Conservation (phyloP, 1,140 invertebrate species). For the Acromyrmex echinatior region DNA sequence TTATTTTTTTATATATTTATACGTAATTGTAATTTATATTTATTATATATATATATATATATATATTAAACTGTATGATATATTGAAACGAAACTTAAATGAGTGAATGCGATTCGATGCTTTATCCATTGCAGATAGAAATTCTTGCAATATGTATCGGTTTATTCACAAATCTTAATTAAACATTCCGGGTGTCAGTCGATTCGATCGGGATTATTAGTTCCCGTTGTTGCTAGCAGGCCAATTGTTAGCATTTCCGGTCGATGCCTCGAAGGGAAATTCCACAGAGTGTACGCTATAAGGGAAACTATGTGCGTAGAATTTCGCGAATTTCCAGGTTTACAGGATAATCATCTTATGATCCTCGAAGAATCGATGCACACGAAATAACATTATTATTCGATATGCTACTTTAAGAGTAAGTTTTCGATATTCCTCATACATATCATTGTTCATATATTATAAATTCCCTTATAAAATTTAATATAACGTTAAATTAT, state of each 20-base stretch:
- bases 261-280: slow-evolving; percentile 63
- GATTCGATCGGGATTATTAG: slow-evolving; percentile 59
- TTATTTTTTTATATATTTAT: background rate
- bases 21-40: background rate
- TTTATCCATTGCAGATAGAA: background rate
- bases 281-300: slow-evolving; percentile 51
- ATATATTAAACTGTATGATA: background rate
- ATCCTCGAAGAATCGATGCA: slow-evolving; percentile 53
- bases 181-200: slow-evolving; percentile 59
- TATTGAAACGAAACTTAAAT: background rate
- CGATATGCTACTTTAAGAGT: background rate
- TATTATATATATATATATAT: background rate
- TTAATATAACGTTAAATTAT: background rate
- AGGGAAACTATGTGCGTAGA: slow-evolving; percentile 64
- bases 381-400: slow-evolving; percentile 50
- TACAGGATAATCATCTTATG: slow-evolving; percentile 59
- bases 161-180: slow-evolving; percentile 61
- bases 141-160: slow-evolving; percentile 33
- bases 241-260: slow-evolving; percentile 62
- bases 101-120: background rate
- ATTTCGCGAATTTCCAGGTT: slow-evolving; percentile 60
- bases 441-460: background rate
- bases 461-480: background rate
- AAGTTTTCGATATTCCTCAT: slow-evolving; percentile 9
- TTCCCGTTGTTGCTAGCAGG: slow-evolving; percentile 57